Base-by-base conservation (phyloP, 2,888 invertebrate species). In the Tetropium fuscum region DNA sequence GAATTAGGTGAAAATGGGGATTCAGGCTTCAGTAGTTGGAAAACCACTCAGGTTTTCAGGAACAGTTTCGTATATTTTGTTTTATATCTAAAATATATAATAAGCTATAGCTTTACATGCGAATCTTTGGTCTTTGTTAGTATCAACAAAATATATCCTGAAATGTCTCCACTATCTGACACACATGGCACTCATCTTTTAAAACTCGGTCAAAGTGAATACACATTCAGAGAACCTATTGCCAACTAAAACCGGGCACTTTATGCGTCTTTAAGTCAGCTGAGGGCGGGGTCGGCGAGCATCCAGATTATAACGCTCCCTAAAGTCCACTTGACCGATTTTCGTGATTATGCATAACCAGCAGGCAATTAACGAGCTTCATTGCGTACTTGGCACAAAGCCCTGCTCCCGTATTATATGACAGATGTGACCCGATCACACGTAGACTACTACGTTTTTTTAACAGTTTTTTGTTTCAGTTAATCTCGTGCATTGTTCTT, bases 381-480 rank as follows among this genome's bases (percentile, higher is more conserved):
- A 58, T 43, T 48, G 54, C 54, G 45, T 45, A 47, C 41, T 54
- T 40, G 25, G 60, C 49, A 66, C 61, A 64, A 66, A 69, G 69
- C 63, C 6, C 68, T 58, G 61, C 54, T 59, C 63, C 58, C 58
- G 62, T 25, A 68, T 66, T 69, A 67, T 64, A 69, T 71, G 74
- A 75, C 74, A 74, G 74, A 74, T 74, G 75, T 66, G 74, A 61
- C 64, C 19, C 20, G 34, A 34, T 47, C 32, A 19, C 22, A 32
- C 36, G 51, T 51, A 51, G 40, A 27, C n/a, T 20, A 34, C 22
- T 51, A 51, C 25, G 11, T 34, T 40, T 68, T 68, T 73, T 72
- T 69, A 64, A 65, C 60, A 60, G 69, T 60, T 65, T 67, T 68
- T 65, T 71, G 69, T 72, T 72, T 73, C 72, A 36, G 36, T 36